A percentile compares a stretch with the other conserved stretches of the same genome.
phyloP scores from a whole-genome alignment of 2,888 invertebrate species.

The Prosapia bicincta region DNA sequence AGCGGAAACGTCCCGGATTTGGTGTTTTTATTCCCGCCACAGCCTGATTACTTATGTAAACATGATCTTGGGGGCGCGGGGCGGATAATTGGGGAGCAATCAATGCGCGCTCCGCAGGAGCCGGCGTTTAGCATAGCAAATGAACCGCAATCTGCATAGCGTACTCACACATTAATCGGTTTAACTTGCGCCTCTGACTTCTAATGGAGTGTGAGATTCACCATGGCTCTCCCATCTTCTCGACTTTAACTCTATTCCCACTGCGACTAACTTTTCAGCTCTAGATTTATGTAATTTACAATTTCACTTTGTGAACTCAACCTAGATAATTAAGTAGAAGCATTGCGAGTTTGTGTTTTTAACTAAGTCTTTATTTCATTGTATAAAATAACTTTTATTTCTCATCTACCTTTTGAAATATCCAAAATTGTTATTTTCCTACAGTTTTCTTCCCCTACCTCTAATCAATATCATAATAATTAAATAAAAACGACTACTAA shows the following conservation, averaged over 20 bases:
- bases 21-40: conserved; percentile 3
- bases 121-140: conserved; percentile 38
- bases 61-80: conserved; percentile 8
- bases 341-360: no score
- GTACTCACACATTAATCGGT: background rate
- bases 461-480: no score
- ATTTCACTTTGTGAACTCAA: no score
- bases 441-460: no score
- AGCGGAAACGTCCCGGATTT: background rate
- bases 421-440: no score
- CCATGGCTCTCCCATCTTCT: background rate
- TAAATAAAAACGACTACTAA: no score
- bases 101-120: background rate
- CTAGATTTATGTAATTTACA: no score
- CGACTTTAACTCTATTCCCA: background rate
- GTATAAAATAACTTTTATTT: no score
- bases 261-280: no score
- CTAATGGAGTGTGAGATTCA: background rate
- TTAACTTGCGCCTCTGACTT: background rate
- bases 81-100: background rate
- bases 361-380: no score
- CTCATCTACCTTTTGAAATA: no score
- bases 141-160: conserved; percentile 34
- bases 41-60: conserved; percentile 21
- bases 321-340: no score